phyloP scores from a whole-genome alignment of 2,797 vertebrate genomes.

The Dryobates pubescens region DNA sequence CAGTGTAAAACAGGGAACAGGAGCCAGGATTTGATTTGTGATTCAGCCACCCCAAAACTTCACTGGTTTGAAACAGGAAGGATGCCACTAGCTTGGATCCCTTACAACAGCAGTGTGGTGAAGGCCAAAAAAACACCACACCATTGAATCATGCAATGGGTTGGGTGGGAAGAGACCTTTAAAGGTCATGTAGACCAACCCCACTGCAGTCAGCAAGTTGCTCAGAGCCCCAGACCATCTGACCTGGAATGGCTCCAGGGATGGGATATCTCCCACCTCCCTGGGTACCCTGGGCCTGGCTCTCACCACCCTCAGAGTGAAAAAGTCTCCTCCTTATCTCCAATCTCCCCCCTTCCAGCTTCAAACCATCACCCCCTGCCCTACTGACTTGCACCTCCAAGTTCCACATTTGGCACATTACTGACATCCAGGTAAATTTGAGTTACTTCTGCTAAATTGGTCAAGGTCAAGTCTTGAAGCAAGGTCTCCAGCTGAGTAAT shows the following conservation, averaged over 20 bases:
- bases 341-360: too few species aligned
- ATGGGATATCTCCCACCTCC: too few species aligned
- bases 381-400: neutral
- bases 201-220: too few species aligned
- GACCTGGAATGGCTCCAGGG: too few species aligned
- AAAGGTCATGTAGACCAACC: too few species aligned
- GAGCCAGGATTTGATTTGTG: neutral
- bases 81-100: neutral
- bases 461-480: conserved; percentile 33
- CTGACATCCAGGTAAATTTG: neutral
- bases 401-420: neutral
- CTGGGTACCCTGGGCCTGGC: too few species aligned
- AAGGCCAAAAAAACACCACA: neutral
- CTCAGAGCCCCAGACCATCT: too few species aligned
- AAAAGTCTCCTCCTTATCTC: too few species aligned
- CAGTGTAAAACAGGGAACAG: neutral
- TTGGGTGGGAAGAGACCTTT: too few species aligned
- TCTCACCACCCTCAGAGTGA: too few species aligned
- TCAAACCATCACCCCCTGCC: too few species aligned
- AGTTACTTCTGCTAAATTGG: conserved; percentile 21
- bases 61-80: neutral
- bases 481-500: conserved; percentile 23
- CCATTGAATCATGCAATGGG: too few species aligned
- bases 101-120: neutral
- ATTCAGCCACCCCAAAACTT: neutral